Conservation (phyloP, 2,113 vertebrate genomes). For the Urocitellus parryii region DNA sequence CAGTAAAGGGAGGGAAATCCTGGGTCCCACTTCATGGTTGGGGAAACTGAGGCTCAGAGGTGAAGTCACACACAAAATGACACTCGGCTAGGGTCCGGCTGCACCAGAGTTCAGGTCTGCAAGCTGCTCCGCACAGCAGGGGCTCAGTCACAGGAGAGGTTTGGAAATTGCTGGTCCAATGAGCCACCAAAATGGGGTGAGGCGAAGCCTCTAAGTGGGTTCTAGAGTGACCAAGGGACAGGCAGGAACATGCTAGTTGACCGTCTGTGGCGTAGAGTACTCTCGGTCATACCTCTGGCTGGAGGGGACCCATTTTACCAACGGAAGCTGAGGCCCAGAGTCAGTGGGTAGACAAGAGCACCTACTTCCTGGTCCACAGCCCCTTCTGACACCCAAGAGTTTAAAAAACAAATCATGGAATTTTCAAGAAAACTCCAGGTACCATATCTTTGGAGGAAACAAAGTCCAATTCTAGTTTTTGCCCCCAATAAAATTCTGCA, state of each 20-base stretch:
- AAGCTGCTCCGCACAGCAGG: not conserved
- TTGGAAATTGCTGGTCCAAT: not conserved
- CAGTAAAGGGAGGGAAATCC: not conserved
- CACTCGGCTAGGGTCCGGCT: no score
- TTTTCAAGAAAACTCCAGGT: constrained; percentile 27
- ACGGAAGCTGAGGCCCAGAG: not conserved
- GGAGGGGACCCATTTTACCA: not conserved
- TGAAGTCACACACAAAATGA: not conserved
- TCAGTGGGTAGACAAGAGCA: no score
- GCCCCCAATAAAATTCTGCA: not conserved
- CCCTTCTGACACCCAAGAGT: not conserved
- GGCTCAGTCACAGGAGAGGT: not conserved
- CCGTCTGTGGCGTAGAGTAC: rapidly evolving
- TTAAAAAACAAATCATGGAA: not conserved
- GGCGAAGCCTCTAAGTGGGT: not conserved
- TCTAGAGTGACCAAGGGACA: not conserved
- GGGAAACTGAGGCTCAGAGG: not conserved
- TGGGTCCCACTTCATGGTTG: not conserved
- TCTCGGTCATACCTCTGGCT: not conserved
- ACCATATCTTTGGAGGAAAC: not conserved
- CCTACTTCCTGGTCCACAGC: not conserved
- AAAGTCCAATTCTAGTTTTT: not conserved
- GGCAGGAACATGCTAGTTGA: rapidly evolving
- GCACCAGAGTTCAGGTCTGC: not conserved
- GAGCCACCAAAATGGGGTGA: not conserved